Evolutionary conservation across 64 coral and sea anemone species (phyloP).

Genomic region (Pocillopora damicornis): DNA sequence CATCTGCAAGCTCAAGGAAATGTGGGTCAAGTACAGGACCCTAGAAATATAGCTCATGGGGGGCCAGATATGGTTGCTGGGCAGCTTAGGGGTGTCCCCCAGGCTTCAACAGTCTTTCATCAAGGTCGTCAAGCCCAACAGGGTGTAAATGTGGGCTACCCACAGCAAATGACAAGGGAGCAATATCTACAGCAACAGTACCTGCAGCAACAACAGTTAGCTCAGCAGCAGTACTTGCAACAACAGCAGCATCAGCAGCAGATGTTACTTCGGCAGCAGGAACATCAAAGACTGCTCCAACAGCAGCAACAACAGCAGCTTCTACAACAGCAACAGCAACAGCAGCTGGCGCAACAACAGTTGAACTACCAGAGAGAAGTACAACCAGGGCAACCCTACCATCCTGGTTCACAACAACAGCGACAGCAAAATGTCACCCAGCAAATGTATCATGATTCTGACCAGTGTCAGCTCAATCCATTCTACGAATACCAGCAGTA

Average conservation of each 20-base stretch:
- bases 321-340: conserved; percentile 1
- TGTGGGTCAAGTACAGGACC: not conserved
- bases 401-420: not conserved
- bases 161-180: conserved; percentile 24
- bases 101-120: not conserved
- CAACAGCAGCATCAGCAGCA: conserved; percentile 26
- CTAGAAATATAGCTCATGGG: not conserved
- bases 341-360: conserved; percentile 26
- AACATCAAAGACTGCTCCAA: conserved; percentile 24
- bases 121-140: not conserved
- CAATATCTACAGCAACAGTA: conserved; percentile 27
- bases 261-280: conserved; percentile 11
- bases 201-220: conserved; percentile 25
- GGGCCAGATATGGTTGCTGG: not conserved
- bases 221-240: conserved; percentile 25
- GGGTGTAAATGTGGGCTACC: not conserved
- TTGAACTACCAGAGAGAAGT: conserved; percentile 4
- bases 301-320: conserved; percentile 36
- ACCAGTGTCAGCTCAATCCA: conserved; percentile 36
- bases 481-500: conserved; percentile 25
- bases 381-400: not conserved
- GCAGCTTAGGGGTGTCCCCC: not conserved
- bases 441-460: conserved; percentile 15
- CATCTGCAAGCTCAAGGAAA: not conserved
- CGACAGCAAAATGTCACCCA: not conserved